Evolutionary conservation across 2,797 vertebrate species (phyloP).

Genomic region (Xenentodon cancila): DNA sequence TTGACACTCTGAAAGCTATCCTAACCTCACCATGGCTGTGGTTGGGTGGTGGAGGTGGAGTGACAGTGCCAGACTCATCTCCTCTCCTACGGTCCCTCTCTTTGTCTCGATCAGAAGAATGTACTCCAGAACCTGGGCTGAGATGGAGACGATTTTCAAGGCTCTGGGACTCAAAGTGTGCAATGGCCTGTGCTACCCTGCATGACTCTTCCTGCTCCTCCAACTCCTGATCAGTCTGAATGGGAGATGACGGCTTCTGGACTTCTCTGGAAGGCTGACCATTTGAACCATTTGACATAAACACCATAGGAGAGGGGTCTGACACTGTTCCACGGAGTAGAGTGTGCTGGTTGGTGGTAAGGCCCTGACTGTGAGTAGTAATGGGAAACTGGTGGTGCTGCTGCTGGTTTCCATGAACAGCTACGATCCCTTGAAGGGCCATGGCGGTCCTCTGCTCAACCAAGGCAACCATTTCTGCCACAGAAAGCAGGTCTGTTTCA

Average conservation of each 20-base stretch:
- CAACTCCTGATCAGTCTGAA: slow-evolving; percentile 76
- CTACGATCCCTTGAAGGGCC: slow-evolving; percentile 86
- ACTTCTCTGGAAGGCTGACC: slow-evolving; percentile 67
- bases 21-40: slow-evolving; percentile 87
- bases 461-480: slow-evolving; percentile 95
- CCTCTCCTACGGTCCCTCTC: slow-evolving; percentile 51
- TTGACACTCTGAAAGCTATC: slow-evolving; percentile 94
- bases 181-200: slow-evolving; percentile 91
- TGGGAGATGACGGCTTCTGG: slow-evolving; percentile 61
- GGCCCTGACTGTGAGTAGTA: slow-evolving; percentile 47
- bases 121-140: slow-evolving; percentile 50
- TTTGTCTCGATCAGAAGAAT: slow-evolving; percentile 48
- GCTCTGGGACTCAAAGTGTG: slow-evolving; percentile 90
- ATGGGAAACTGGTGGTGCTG: slow-evolving; percentile 49
- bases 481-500: slow-evolving; percentile 89
- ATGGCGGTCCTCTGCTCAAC: slow-evolving; percentile 90
- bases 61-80: slow-evolving; percentile 41
- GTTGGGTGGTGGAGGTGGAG: slow-evolving; percentile 66
- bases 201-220: slow-evolving; percentile 83
- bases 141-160: slow-evolving; percentile 73
- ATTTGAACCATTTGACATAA: slow-evolving; percentile 79
- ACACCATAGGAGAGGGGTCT: slow-evolving; percentile 76
- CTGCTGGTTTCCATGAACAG: slow-evolving; percentile 70
- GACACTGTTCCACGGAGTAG: slow-evolving; percentile 67
- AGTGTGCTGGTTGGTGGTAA: slow-evolving; percentile 68